Conservation (phyloP, 92 coral and sea anemone species). For the Parazoanthus atlanticus region DNA sequence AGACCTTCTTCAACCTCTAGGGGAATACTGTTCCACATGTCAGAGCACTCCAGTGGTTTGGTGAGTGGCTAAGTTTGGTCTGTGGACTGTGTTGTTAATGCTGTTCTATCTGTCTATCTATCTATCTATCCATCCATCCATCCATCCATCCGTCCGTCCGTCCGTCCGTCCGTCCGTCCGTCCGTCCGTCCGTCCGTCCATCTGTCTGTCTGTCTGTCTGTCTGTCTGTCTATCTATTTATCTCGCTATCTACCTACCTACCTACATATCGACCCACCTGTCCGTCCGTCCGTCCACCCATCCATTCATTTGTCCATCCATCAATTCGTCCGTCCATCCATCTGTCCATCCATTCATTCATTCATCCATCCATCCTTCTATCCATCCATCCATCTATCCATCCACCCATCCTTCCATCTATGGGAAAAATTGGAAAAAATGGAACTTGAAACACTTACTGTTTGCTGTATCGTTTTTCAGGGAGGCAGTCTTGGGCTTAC, state of each 20-base stretch:
- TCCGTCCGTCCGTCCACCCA: no score
- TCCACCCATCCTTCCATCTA: no score
- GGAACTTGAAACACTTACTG: neutral
- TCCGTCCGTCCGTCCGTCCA: neutral
- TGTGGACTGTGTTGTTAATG: neutral
- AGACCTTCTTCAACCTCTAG: slow-evolving; percentile 64
- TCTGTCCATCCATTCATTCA: no score
- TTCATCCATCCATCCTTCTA: no score
- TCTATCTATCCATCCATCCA: neutral
- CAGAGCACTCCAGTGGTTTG: slow-evolving; percentile 59
- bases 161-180: neutral
- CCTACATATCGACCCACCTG: no score
- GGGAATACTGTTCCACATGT: slow-evolving; percentile 82
- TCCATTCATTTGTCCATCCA: no score
- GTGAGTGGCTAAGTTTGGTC: slow-evolving; percentile 34
- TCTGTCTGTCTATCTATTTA: neutral
- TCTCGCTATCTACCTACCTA: no score
- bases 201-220: neutral
- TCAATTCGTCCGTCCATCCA: no score
- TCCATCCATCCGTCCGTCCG: neutral
- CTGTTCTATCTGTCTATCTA: neutral
- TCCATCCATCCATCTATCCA: no score
- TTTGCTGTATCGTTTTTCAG: slow-evolving; percentile 28
- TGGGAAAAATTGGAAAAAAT: no score
- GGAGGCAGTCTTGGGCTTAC: slow-evolving; percentile 65